Base-by-base conservation (phyloP, 1,140 invertebrate species). In the Physella acuta region DNA sequence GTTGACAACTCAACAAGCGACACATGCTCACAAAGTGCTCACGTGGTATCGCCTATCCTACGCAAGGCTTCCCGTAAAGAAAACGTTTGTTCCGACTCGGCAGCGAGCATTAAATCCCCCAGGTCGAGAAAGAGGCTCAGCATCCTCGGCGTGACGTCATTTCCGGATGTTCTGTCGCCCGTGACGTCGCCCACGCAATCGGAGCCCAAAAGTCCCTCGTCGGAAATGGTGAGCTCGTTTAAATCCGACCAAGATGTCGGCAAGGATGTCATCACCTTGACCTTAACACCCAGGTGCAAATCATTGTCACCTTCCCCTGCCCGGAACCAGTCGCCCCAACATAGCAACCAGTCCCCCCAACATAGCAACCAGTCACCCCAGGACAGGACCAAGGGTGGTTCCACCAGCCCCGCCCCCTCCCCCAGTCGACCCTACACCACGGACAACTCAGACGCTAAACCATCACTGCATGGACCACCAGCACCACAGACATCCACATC, bases 81-180 rank as follows among this genome's bases (percentile, higher is more conserved):
- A 36, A 64, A 64, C 49, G 52, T 64, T 24, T 64, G 62, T 33
- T 52, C 28, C 30, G 62, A 64, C 33, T 36, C 62, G 2, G 20
- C 14, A 2, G 39, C 62, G 20, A 53, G 17, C 44, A 34, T 33
- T 30, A 11, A 11, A 52, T 64, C 62, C 2, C 62, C 62, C 24
- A 31, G 62, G 17, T 34, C 3, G 11, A 52, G 49, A 17, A 64
- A 53, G 24, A 64, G 37, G 30, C 28, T 31, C 14, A 64, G n/a
- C 49, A 53, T 31, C 31, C 14, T 52, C 14, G 62, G 62, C 16
- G 17, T 64, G 26, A 33, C 30, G 44, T 55, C 53, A 55, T 55
- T 8, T 24, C 8, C 62, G 16, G 62, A 64, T 28, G 62, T 64
- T 52, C 49, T 64, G 3, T 64, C 62, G 3, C 62, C 62, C 11